A percentile compares a stretch with the other conserved stretches of the same genome.
These are phyloP conservation scores for Bufo bufo DNA, from an alignment of 2,113 vertebrate genomes.

Conservation along the genomic window DNA sequence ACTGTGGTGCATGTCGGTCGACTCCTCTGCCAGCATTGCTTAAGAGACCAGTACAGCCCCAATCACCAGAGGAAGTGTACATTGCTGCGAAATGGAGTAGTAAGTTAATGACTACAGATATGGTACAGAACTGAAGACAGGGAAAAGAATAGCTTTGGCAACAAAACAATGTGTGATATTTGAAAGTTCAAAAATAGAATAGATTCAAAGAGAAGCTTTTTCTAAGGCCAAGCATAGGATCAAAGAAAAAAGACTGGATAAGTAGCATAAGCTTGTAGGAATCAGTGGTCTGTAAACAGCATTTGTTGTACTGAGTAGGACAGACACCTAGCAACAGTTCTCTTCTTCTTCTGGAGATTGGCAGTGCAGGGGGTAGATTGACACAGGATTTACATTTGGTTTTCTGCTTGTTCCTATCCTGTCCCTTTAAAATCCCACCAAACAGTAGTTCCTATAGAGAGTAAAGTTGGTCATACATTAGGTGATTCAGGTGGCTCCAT, in stretches of 20 bases:
- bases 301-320: neutral
- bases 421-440: neutral
- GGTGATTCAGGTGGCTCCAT: neutral
- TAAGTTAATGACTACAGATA: no score
- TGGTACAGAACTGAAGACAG: no score
- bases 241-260: neutral
- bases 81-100: no score
- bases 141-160: no score
- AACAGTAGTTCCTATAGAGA: neutral
- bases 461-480: neutral
- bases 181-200: neutral
- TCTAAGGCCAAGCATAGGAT: neutral
- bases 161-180: no score
- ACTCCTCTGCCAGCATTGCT: no score
- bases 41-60: no score
- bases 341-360: neutral
- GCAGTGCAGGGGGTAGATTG: neutral
- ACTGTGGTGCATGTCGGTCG: no score
- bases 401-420: neutral
- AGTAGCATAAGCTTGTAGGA: neutral
- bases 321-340: neutral
- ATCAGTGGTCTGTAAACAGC: neutral
- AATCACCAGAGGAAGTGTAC: no score
- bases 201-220: neutral
- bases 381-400: neutral